Conservation (phyloP, 2,113 vertebrate genomes). For the Pterocles gutturalis region DNA sequence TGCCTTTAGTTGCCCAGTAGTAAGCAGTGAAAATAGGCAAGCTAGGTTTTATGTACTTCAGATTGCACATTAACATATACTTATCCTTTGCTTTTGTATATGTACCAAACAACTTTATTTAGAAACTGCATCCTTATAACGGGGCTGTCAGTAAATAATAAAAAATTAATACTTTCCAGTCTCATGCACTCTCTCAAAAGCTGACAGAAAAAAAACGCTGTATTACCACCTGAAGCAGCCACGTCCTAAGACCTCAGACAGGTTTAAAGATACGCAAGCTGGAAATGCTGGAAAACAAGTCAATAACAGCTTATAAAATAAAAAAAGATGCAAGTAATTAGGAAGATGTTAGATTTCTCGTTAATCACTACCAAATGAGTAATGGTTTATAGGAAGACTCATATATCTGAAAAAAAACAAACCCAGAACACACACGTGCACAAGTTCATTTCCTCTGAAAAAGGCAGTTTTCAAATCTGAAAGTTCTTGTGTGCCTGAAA, state of each 20-base stretch:
- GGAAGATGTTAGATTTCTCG: background rate
- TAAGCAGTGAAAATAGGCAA: background rate
- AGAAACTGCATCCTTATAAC: background rate
- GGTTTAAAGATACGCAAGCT: background rate
- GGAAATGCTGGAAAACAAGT: background rate
- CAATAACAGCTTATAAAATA: background rate
- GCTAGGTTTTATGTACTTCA: background rate
- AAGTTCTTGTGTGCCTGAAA: background rate
- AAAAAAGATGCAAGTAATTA: background rate
- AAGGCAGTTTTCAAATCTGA: background rate
- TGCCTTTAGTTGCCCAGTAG: background rate
- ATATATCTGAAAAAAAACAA: background rate
- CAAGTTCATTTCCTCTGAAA: constrained; percentile 29
- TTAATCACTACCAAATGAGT: background rate
- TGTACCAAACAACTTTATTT: background rate
- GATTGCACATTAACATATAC: background rate
- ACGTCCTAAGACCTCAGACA: background rate
- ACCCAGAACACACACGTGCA: background rate
- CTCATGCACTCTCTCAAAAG: background rate
- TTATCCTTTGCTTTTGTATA: background rate
- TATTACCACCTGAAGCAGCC: too few species aligned
- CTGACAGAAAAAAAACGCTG: background rate
- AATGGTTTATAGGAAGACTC: background rate
- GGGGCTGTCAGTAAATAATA: background rate
- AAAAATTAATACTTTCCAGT: background rate